Evolutionary conservation across 1,140 invertebrate genomes (phyloP).

Genomic region (Papilio aristodemus): DNA sequence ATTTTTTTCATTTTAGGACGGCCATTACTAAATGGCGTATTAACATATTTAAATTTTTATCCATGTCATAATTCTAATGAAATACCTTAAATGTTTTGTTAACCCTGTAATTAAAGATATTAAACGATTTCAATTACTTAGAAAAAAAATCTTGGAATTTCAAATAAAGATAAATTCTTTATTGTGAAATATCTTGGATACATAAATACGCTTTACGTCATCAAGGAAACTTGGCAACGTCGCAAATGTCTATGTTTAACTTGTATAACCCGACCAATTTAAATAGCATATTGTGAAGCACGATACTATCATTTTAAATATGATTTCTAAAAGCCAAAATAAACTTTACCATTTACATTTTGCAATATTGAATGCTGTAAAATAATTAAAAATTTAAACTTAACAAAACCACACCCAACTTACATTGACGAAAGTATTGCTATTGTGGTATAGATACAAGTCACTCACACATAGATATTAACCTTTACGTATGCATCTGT

Average conservation of each 20-base stretch:
- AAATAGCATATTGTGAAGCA: slow-evolving; percentile 32
- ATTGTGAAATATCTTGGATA: slow-evolving; percentile 19
- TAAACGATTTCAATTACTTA: not conserved
- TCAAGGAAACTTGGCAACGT: slow-evolving; percentile 43
- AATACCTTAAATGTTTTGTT: not conserved
- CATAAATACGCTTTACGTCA: slow-evolving; percentile 42
- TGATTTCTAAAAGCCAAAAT: slow-evolving; percentile 16
- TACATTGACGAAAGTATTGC: slow-evolving; percentile 3
- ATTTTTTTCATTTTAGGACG: no score
- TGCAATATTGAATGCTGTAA: slow-evolving; percentile 31
- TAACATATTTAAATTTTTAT: not conserved
- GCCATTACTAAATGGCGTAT: slow-evolving; percentile 9
- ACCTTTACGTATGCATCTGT: slow-evolving; percentile 24
- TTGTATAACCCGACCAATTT: slow-evolving; percentile 56
- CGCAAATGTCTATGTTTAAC: slow-evolving; percentile 49
- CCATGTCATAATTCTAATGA: not conserved
- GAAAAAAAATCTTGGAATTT: slow-evolving; percentile 9
- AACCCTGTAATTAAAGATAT: not conserved
- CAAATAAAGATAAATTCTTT: slow-evolving; percentile 18
- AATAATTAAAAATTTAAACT: not conserved
- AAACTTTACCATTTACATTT: not conserved
- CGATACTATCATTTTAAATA: not conserved
- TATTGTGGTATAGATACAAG: slow-evolving; percentile 16
- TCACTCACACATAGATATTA: slow-evolving; percentile 34
- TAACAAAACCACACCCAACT: slow-evolving; percentile 25